Base-by-base conservation (phyloP, 2,888 invertebrate species). In the Amphipyra berbera region DNA sequence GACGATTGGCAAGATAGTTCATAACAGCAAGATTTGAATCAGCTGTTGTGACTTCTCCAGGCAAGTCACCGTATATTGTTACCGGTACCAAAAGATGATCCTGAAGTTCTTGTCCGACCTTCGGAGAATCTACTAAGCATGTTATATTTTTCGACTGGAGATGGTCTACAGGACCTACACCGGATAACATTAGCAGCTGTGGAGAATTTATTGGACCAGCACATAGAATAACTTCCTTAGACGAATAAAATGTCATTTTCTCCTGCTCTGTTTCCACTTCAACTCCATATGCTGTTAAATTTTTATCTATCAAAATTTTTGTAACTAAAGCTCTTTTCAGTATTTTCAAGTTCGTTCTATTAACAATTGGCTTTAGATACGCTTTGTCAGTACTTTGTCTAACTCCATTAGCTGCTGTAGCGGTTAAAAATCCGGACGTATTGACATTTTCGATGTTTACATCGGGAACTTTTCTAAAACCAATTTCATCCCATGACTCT, bases 381-480 rank as follows among this genome's bases (percentile, higher is more conserved):
- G 45, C 45, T 7, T n/a, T 45, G 8, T 30, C n/a, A 30, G 45
- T 45, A 30, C 30, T 13, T 30, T 45, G 45, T 30, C 45, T 45
- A n/a, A 13, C 13, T 30, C 45, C 45, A 30, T 30, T 6, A 15
- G 45, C 27, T 6, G n/a, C n/a, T 30, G 45, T 95, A 7, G 82
- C 92, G 72, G 92, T 92, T 0, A 88, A 73, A 49, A 88, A 89
- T 0, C 95, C 95, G n/a, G 95, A 94, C 9, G 95, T 95, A 12
- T 91, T 74, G 47, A 90, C 88, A 15, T 90, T 85, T 12, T 88
- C 86, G 9, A 89, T 86, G 73, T 95, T 93, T 42, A 90, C 65
- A 69, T 95, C 91, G 49, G 84, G 81, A 6, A 90, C 83, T 10
- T 57, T 79, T 53, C 76, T 82, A 5, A 89, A 90, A 0, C 95